These are phyloP conservation scores for Strix occidentalis DNA, from an alignment of 2,797 vertebrate species.

Conservation along the genomic window DNA sequence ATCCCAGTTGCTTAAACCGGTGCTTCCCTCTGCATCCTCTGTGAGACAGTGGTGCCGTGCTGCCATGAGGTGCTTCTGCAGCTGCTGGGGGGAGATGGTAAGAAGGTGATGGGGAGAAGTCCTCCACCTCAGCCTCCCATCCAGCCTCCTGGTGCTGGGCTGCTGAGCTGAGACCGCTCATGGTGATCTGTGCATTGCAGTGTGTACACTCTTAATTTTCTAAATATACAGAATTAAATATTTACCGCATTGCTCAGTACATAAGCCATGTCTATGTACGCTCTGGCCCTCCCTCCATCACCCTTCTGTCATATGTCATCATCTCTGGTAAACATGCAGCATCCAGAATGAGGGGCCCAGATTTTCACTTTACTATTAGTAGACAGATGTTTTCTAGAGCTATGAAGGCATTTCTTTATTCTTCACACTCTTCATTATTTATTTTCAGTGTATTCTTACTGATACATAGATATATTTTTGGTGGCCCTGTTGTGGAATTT, in stretches of 20 bases:
- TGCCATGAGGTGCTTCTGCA: background rate
- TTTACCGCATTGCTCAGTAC: background rate
- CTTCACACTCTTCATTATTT: background rate
- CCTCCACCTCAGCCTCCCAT: background rate
- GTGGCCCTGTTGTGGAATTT: background rate
- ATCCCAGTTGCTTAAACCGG: background rate
- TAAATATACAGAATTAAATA: background rate
- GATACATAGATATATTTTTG: background rate
- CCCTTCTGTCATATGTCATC: background rate
- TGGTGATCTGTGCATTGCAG: background rate
- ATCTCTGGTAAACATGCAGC: background rate
- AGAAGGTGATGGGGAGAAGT: background rate
- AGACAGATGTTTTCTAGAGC: background rate
- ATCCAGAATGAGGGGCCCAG: background rate
- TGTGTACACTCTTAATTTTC: background rate
- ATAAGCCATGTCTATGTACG: background rate
- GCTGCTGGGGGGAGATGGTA: background rate
- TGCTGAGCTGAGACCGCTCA: background rate
- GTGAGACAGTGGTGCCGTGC: background rate
- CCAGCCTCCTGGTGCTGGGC: background rate
- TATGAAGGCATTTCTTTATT: background rate
- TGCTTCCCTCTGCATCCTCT: accelerated
- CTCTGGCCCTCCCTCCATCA: background rate
- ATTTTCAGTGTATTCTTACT: background rate
- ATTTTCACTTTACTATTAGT: background rate